Base-by-base conservation (phyloP, 2,888 invertebrate genomes). In the Agonopterix alstromeriana region DNA sequence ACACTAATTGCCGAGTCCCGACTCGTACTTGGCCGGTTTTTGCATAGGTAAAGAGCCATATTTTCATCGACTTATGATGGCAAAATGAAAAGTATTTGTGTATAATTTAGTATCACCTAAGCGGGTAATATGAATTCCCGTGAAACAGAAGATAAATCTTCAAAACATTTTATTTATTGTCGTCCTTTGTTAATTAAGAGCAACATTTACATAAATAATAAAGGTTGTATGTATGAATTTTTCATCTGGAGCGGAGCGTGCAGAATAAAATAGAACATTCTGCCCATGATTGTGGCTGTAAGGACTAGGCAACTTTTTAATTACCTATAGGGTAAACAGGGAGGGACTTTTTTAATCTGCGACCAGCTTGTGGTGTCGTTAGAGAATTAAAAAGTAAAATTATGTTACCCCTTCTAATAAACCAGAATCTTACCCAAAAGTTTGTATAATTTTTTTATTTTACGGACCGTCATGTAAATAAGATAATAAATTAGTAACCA, bases 251-350 rank as follows among this genome's bases (percentile, higher is more conserved):
- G 47, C 54, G 46, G 45, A 50, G 53, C 48, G 47, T 55, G 46
- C 56, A 53, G 56, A 56, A 54, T 57, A 60, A 65, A 62, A 63
- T 65, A 60, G 59, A 55, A 58, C 53, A 60, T 64, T 69, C 55
- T 62, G 55, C 51, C 52, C 51, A 55, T 53, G 54, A 53, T 50
- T 50, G 53, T 51, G 53, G 61, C 57, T 59, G 55, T 70, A 69
- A 72, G 69, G 58, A 60, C 63, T 65, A 57, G 57, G 65, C 66
- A 61, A 56, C 56, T 58, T 63, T 72, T 73, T 75, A 75, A 77
- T 75, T 76, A 69, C 69, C 27, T 27, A 27, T 27, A 52, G 48
- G 53, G 61, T 61, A 67, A 73, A 73, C 61, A 65, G 62, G 59
- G 57, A 62, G 56, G 48, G 57, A 55, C 59, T 60, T 60, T 61